Evolutionary conservation across 2,888 invertebrate species (phyloP).

Genomic region (Diogma glabrata): DNA sequence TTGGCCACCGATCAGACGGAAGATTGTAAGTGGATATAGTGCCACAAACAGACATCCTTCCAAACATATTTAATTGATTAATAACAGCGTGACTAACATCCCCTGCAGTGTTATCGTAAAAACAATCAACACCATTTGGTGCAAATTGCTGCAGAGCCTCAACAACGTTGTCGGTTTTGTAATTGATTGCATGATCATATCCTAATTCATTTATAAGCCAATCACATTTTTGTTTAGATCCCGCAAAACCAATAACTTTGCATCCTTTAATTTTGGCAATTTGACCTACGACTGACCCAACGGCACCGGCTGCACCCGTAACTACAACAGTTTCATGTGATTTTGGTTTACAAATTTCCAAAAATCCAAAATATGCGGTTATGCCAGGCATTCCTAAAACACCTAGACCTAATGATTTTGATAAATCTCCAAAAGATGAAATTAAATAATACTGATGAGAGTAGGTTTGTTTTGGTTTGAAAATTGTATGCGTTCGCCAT

Average conservation of each 20-base stretch:
- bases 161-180: conserved; percentile 50
- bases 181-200: conserved; percentile 62
- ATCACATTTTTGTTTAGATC: conserved; percentile 57
- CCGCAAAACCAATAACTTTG: conserved; percentile 55
- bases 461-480: conserved; percentile 26
- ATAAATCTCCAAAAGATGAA: conserved; percentile 46
- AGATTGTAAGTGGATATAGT: conserved; percentile 56
- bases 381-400: conserved; percentile 59
- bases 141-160: conserved; percentile 49
- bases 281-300: conserved; percentile 64
- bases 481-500: conserved; percentile 47
- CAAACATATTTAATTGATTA: conserved; percentile 50
- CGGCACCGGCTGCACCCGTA: conserved; percentile 60
- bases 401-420: conserved; percentile 51
- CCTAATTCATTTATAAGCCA: conserved; percentile 54
- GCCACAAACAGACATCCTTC: conserved; percentile 57
- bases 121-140: conserved; percentile 60
- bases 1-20: conserved; percentile 31
- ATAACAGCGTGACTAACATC: conserved; percentile 52
- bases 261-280: conserved; percentile 46
- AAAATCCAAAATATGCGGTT: conserved; percentile 58
- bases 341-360: conserved; percentile 53
- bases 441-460: conserved; percentile 28
- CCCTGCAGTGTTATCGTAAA: conserved; percentile 66
- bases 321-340: conserved; percentile 57